Percentiles rank a stretch among this genome's conserved stretches.
These are phyloP conservation scores for Cathartes aura DNA, from an alignment of 2,113 vertebrate species.

Conservation along the genomic window DNA sequence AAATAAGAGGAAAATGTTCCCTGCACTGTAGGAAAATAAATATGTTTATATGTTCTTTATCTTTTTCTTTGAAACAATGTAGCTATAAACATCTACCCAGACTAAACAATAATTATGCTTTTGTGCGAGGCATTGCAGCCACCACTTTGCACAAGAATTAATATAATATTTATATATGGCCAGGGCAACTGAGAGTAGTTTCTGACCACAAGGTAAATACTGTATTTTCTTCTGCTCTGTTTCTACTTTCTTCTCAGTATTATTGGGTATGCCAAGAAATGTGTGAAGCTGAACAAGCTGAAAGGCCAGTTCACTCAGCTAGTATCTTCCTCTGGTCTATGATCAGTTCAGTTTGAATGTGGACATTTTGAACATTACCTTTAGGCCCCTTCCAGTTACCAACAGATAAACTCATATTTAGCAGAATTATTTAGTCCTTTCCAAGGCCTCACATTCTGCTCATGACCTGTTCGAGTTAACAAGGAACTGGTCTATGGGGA, in stretches of 20 bases:
- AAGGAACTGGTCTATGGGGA: neutral
- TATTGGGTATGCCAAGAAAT: neutral
- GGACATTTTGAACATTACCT: neutral
- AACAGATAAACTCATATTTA: neutral
- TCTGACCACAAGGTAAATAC: neutral
- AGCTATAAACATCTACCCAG: neutral
- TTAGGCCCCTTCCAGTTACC: neutral
- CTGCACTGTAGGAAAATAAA: neutral
- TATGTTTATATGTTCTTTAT: neutral
- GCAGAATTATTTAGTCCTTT: neutral
- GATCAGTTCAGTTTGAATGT: neutral
- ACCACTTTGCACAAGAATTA: neutral
- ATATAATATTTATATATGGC: neutral
- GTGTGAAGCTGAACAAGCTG: neutral
- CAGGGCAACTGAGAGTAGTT: neutral
- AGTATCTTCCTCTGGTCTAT: neutral
- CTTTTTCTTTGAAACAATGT: neutral
- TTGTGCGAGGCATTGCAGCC: neutral
- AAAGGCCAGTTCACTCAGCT: neutral
- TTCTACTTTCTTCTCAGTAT: neutral
- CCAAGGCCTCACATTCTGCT: neutral
- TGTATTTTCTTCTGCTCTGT: neutral
- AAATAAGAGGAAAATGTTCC: neutral
- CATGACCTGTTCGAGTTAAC: neutral
- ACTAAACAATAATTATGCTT: neutral